phyloP scores from a whole-genome alignment of 2,888 invertebrate species.

The Synanthedon andrenaeformis region DNA sequence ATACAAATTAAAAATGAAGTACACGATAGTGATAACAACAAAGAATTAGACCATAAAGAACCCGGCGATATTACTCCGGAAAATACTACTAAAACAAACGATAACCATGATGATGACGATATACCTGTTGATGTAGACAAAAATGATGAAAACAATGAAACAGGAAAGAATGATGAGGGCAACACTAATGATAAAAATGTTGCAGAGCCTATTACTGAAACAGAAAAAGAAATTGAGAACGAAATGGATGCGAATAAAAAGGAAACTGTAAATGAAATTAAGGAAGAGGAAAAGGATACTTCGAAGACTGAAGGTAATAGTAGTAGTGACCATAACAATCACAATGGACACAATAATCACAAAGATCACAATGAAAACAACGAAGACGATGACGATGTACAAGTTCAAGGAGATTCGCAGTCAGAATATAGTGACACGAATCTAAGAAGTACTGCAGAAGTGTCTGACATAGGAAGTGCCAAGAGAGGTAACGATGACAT shows the following conservation, averaged over 20 bases:
- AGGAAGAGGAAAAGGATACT: slow-evolving; percentile 10
- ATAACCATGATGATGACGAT: slow-evolving; percentile 13
- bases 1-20: slow-evolving; percentile 6
- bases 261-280: slow-evolving; percentile 15
- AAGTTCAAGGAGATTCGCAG: slow-evolving; percentile 57
- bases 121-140: slow-evolving; percentile 6
- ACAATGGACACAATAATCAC: slow-evolving; percentile 19
- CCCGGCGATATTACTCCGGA: neutral
- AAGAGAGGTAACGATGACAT: slow-evolving; percentile 54
- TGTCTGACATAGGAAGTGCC: slow-evolving; percentile 48
- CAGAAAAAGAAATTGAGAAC: slow-evolving; percentile 8
- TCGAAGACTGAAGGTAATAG: slow-evolving; percentile 12
- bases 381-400: slow-evolving; percentile 69
- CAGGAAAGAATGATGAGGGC: slow-evolving; percentile 5
- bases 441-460: slow-evolving; percentile 46
- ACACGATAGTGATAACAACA: slow-evolving; percentile 4
- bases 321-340: slow-evolving; percentile 13
- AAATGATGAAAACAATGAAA: slow-evolving; percentile 13
- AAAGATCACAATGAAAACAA: slow-evolving; percentile 4
- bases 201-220: slow-evolving; percentile 5
- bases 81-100: slow-evolving; percentile 4
- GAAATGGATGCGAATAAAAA: slow-evolving; percentile 13
- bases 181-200: slow-evolving; percentile 3
- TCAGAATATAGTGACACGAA: slow-evolving; percentile 52
- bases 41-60: neutral